Evolutionary conservation across 2,113 vertebrate genomes (phyloP), one percentile per base, ranked within the genome.

Genomic region (Alaudala cheleensis): DNA sequence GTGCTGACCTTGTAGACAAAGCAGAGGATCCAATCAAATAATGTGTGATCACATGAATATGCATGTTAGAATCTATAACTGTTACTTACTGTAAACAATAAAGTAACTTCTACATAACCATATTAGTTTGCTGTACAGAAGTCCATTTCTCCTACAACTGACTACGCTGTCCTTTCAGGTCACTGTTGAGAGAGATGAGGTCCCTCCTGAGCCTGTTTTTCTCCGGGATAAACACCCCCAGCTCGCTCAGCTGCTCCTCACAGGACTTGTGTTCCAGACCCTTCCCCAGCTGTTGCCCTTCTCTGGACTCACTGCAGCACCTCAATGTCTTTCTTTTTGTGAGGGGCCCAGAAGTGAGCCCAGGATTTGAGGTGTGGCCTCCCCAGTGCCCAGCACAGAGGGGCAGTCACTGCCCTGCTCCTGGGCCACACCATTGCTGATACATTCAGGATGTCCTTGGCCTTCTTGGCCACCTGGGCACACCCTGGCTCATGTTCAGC

Each of bases 231-330:
- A 88, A 72, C 3, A 26, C 6, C 9, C 8, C 22, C 18, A 66
- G 10, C 19, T 81, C 11, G 12, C 18, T 24, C 67, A 58, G 39
- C 37, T n/a, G 19, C 26, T 58, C 18, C 51, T 66, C 28, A 11
- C 4, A 34, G 50, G 0, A 31, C 25, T 10, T 42, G 21, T 26
- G 31, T 33, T 50, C 22, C 67, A 88, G 37, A 17, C 15, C 14
- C 5, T 58, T 39, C 23, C 6, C 12, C 22, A 58, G 14, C 12
- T 37, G 0, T 3, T 44, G 1, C 19, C 4, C 44, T 23, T 44
- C 31, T 44, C 50, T 57, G 31, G 34, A 33, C 42, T 19, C 5
- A 2, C 14, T 57, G 10, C 34, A 49, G 26, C 42, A 4, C 14
- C 17, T 37, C 50, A 37, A 4, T 12, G 31, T 42, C 16, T 11